Percentiles rank a stretch among this genome's conserved stretches.
These are phyloP conservation scores for Tribolium madens DNA, from an alignment of 1,140 invertebrate species.

Conservation along the genomic window DNA sequence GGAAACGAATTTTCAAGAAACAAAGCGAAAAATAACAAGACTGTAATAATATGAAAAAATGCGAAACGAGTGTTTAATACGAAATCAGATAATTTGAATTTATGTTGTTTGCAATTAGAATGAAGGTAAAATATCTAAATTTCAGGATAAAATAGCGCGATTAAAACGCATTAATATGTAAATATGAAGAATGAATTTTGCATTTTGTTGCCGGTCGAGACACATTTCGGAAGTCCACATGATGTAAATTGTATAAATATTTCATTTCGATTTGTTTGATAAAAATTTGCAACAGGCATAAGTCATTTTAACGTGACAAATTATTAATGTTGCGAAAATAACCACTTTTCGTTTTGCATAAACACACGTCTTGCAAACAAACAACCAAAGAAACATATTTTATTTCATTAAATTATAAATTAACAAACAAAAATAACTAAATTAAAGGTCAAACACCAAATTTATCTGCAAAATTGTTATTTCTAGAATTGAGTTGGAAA, in stretches of 20 bases:
- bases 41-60: slow-evolving; percentile 2
- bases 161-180: slow-evolving; percentile 32
- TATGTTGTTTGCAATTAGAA: slow-evolving; percentile 27
- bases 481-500: too few relatives aligned
- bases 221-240: slow-evolving; percentile 38
- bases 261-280: slow-evolving; percentile 15
- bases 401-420: too few relatives aligned
- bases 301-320: background rate
- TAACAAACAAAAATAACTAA: too few relatives aligned
- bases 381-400: too few relatives aligned
- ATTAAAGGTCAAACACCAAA: too few relatives aligned
- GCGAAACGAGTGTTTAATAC: slow-evolving; percentile 11
- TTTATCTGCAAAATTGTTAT: too few relatives aligned
- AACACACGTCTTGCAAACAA: background rate
- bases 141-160: slow-evolving; percentile 15
- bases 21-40: background rate
- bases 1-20: background rate
- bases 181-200: slow-evolving; percentile 15
- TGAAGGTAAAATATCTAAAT: slow-evolving; percentile 32
- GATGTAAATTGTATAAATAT: slow-evolving; percentile 7
- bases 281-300: background rate
- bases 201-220: slow-evolving; percentile 8
- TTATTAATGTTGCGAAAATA: background rate
- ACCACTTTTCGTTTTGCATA: background rate
- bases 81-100: slow-evolving; percentile 30